phyloP scores from a whole-genome alignment of 64 coral and sea anemone species.

The Montipora efflorescens region DNA sequence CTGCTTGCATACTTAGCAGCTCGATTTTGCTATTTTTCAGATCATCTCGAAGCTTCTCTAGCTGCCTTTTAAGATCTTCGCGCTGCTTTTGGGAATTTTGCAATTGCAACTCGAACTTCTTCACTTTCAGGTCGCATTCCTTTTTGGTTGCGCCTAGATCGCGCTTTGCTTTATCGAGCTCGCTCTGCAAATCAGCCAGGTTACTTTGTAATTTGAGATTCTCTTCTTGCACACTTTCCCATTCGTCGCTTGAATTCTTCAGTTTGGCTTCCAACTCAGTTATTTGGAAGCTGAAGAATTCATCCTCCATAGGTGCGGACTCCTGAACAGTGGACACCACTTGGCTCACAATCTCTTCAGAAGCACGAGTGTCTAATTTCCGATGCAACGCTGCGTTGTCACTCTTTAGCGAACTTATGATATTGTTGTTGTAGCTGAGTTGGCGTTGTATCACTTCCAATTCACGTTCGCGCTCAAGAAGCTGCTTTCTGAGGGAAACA shows the following conservation, averaged over 20 bases:
- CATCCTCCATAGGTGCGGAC: constrained; percentile 68
- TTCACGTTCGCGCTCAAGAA: constrained; percentile 84
- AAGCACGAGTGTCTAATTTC: constrained; percentile 80
- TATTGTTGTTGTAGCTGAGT: constrained; percentile 87
- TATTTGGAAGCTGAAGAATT: constrained; percentile 46
- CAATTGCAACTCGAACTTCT: constrained; percentile 87
- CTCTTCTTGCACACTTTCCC: constrained; percentile 68
- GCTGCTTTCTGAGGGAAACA: constrained; percentile 75
- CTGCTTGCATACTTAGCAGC: constrained; percentile 49
- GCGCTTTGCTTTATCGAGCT: constrained; percentile 81
- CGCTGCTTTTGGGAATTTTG: constrained; percentile 90
- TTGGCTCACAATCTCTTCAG: constrained; percentile 83
- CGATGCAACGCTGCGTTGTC: constrained; percentile 78
- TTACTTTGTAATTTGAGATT: constrained; percentile 70
- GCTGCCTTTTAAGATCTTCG: constrained; percentile 84
- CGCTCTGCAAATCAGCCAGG: constrained; percentile 78
- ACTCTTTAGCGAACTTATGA: constrained; percentile 76
- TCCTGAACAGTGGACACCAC: constrained; percentile 59
- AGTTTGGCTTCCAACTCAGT: constrained; percentile 62
- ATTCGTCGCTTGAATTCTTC: constrained; percentile 72
- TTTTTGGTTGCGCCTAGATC: constrained; percentile 86
- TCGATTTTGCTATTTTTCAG: constrained; percentile 85
- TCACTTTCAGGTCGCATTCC: constrained; percentile 86
- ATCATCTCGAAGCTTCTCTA: constrained; percentile 81
- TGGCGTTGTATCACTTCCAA: constrained; percentile 84